A percentile compares a stretch with the other conserved stretches of the same genome.
These are phyloP conservation scores for Idaea straminata DNA, from an alignment of 2,888 invertebrate genomes.

Conservation along the genomic window DNA sequence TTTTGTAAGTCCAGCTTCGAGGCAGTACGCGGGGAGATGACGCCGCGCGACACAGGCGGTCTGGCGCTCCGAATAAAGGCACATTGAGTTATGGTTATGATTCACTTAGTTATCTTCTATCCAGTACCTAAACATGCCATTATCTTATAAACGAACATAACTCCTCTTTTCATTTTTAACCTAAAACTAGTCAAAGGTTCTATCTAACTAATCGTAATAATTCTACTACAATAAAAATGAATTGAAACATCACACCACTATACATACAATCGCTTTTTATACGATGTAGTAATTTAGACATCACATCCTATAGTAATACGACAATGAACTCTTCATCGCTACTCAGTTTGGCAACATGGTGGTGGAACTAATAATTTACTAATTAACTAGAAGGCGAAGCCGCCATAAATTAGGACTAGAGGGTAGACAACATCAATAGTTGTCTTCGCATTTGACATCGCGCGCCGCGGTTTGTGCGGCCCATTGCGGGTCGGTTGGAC, in stretches of 20 bases:
- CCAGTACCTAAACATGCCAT: slow-evolving; percentile 60
- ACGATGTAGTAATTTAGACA: slow-evolving; percentile 67
- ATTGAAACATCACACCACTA: slow-evolving; percentile 74
- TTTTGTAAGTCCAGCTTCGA: slow-evolving; percentile 50
- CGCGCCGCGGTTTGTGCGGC: slow-evolving; percentile 59
- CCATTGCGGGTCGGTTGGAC: slow-evolving; percentile 62
- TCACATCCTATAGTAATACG: slow-evolving; percentile 71
- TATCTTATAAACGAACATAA: slow-evolving; percentile 50
- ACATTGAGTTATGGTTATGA: slow-evolving; percentile 76
- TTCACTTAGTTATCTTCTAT: slow-evolving; percentile 66
- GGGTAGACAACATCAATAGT: slow-evolving; percentile 58
- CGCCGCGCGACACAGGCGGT: slow-evolving; percentile 65
- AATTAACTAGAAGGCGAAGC: slow-evolving; percentile 67
- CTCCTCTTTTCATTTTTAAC: slow-evolving; percentile 52
- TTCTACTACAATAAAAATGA: slow-evolving; percentile 58
- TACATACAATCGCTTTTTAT: slow-evolving; percentile 58
- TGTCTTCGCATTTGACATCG: slow-evolving; percentile 75
- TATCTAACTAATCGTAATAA: slow-evolving; percentile 52
- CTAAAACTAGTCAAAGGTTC: slow-evolving; percentile 72
- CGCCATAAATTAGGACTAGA: slow-evolving; percentile 62
- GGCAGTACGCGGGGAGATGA: slow-evolving; percentile 53
- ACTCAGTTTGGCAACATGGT: slow-evolving; percentile 78
- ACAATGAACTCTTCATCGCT: slow-evolving; percentile 62
- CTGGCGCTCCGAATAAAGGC: slow-evolving; percentile 76
- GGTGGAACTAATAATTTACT: slow-evolving; percentile 73